Evolutionary conservation across 2,888 invertebrate species (phyloP), one percentile per base, ranked within the genome.

Genomic region (Gisinianus flammeolus): DNA sequence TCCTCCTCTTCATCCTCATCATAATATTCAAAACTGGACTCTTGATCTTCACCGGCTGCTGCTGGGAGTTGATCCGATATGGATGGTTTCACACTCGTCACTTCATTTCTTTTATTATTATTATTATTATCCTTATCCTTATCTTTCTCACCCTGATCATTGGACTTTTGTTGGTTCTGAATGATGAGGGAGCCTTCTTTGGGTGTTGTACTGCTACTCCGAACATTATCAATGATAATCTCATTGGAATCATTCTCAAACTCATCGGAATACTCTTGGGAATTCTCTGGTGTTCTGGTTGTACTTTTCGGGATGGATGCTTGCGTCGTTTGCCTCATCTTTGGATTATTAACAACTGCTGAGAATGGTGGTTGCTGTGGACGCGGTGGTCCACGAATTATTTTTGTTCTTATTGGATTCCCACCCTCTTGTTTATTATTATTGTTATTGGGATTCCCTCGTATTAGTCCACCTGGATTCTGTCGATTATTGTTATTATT

Each of bases 1-100:
- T 81, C 78, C 3, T 77, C 77, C 44, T 82, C 80, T 70, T 80
- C 76, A 16, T 72, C 79, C 67, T 80, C 80, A 26, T 79, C 80
- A 0, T 81, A 81, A 54, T 80, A 79, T 24, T 78, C 79, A 12
- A 80, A 76, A 22, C 73, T 64, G 26, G 76, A 69, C 22, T 71
- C 75, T 19, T 78, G 28, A 26, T 64, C 10, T 12, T 44, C 22
- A 33, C 30, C 66, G 4, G 16, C 64, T 35, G 62, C 54, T 16
- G 58, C 33, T 19, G 76, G 31, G 4, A 52, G n/a, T 73, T n/a
- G 26, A 26, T 44, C 66, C 5, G 62, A 33, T 22, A 56, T 54
- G 8, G 70, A 19, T n/a, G 78, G 73, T 33, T 70, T 54, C 3
- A 31, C 30, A 8, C 10, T 64, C 4, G 31, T 62, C 6, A 35